Base-by-base conservation (phyloP, 1,140 invertebrate species). In the Leptoteleia sp. region DNA sequence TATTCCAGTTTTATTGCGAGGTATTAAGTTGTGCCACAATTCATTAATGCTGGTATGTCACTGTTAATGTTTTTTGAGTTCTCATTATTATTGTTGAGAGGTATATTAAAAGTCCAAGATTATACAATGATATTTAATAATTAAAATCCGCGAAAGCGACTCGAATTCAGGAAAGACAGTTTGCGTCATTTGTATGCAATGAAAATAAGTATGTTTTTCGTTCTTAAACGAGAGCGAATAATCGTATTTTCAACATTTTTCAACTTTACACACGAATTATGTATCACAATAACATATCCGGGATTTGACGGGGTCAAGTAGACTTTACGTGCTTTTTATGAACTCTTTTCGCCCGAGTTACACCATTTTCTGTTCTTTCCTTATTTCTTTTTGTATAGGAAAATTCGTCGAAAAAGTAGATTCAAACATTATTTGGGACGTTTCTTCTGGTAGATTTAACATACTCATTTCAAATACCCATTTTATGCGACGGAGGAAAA, bases 211-310 rank as follows among this genome's bases (percentile, higher is more conserved):
- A 43, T 43, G 55, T 47, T 45, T 37, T 47, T 29, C 42, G n/a
- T 35, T 35, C 19, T 47, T 45, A 61, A 61, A 61, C 11, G 11
- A 47, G 42, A 17, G 55, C 11, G 12, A 29, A 61, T 27, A 17
- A 47, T 37, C 8, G 17, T 7, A 47, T 12, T 47, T 45, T 47
- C 55, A 22, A 61, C 16, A 61, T 45, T 61, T 61, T 45, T 40
- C 40, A 29, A 57, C 35, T 57, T 59, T 59, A 22, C 5, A 59
- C 40, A 45, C 15, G 40, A 59, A 45, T 59, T 59, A 59, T 59
- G 27, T 45, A 43, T 43, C 40, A 45, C 40, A 59, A 59, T 59
- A 59, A 59, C 40, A 59, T 59, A 59, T 45, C 40, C 9, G 42
- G 7, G 40, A 43, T 59, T 45, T 45, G 25, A 59, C 33, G 29